Conservation (phyloP, 2,797 vertebrate genomes). For the Simalia tracyae region DNA sequence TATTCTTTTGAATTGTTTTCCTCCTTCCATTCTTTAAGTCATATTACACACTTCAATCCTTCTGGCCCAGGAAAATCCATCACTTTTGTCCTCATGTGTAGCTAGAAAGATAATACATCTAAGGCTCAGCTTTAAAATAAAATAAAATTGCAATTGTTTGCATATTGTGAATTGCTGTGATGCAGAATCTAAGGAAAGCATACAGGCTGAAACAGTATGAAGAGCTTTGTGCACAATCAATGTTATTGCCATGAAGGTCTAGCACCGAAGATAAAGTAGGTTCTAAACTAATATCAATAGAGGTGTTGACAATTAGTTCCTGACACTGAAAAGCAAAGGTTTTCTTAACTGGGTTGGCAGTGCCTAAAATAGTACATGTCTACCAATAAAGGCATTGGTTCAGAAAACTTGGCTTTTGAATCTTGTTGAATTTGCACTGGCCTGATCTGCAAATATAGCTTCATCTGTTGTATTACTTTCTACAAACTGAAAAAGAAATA, state of each 20-base stretch:
- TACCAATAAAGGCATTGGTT: not conserved
- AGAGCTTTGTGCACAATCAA: not conserved
- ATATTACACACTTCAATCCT: constrained; percentile 27
- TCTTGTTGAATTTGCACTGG: not conserved
- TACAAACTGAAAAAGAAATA: not conserved
- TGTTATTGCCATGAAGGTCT: not conserved
- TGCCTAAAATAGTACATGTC: not conserved
- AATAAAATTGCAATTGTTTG: constrained; percentile 16
- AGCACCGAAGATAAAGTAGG: not conserved
- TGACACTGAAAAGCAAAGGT: not conserved
- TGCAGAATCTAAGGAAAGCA: not conserved
- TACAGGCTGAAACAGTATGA: not conserved
- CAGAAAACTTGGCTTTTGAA: not conserved
- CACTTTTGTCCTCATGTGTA: constrained; percentile 11
- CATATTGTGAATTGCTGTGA: constrained; percentile 3
- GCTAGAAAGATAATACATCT: constrained; percentile 19
- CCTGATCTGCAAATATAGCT: not conserved
- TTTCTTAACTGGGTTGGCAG: not conserved
- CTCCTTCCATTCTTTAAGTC: constrained; percentile 27
- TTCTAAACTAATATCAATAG: not conserved
- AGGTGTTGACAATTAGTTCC: not conserved
- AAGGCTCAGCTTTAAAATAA: not conserved
- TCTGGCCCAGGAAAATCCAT: constrained; percentile 39
- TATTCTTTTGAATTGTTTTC: constrained; percentile 45
- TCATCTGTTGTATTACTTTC: not conserved